A percentile compares a stretch with the other conserved stretches of the same genome.
Conservation (phyloP, 2,113 vertebrate species). For the Thryonomys swinderianus region DNA sequence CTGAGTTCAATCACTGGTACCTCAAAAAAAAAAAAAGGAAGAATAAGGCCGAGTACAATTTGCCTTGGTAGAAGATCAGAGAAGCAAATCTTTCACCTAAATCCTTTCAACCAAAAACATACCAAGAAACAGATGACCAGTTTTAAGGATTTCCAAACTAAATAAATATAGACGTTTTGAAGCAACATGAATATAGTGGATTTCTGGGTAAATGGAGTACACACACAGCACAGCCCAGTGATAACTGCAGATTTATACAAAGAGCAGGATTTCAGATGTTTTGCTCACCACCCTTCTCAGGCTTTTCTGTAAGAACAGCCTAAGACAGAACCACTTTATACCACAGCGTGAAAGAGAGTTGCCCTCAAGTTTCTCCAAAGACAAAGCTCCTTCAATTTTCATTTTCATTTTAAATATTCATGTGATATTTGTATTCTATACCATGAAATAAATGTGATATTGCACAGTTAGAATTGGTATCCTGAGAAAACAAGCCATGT, state of each 20-base stretch:
- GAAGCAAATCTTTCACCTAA: constrained; percentile 17
- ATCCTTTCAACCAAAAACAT: neutral
- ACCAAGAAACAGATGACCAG: neutral
- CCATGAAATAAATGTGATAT: neutral
- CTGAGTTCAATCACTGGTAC: too few relatives aligned
- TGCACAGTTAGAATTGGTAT: neutral
- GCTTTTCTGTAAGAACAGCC: neutral
- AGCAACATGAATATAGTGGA: constrained; percentile 39
- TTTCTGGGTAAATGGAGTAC: neutral
- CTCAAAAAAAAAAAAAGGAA: too few relatives aligned
- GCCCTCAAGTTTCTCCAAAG: neutral
- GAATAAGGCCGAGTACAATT: neutral
- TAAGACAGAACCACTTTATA: neutral
- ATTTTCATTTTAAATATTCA: neutral
- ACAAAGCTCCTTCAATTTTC: neutral
- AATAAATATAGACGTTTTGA: constrained; percentile 27
- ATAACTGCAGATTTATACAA: neutral
- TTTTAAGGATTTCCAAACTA: constrained; percentile 18
- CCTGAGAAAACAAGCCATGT: neutral
- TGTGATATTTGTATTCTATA: neutral
- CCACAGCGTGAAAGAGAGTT: neutral
- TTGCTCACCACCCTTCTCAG: neutral
- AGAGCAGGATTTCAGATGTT: neutral
- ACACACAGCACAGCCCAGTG: neutral
- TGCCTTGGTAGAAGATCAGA: neutral